phyloP scores from a whole-genome alignment of 2,113 vertebrate species.

The Leptobrachium ailaonicum region DNA sequence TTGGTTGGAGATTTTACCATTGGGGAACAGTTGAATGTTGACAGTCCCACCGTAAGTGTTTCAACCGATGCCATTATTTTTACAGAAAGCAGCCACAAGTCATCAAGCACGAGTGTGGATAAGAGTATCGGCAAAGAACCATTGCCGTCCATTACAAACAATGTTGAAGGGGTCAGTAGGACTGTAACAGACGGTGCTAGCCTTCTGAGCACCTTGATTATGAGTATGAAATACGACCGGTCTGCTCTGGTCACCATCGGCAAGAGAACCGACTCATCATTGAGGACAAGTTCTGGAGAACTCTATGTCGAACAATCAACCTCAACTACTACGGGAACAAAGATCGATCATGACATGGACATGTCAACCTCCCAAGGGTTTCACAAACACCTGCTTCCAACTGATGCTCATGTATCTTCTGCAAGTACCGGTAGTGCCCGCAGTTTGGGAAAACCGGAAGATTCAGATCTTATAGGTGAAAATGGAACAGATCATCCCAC shows the following conservation, averaged over 20 bases:
- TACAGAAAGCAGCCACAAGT: background rate
- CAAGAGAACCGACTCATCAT: background rate
- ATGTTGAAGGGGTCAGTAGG: background rate
- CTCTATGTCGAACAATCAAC: background rate
- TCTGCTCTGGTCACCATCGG: background rate
- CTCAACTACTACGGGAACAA: background rate
- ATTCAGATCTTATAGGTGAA: background rate
- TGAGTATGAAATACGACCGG: background rate
- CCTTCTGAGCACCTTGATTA: background rate
- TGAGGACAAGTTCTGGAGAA: background rate
- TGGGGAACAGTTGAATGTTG: background rate
- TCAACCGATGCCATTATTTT: background rate
- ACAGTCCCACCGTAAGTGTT: background rate
- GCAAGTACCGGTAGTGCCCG: background rate
- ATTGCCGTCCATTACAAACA: background rate
- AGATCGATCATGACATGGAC: too few species aligned
- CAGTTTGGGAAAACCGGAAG: background rate
- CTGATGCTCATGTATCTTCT: background rate
- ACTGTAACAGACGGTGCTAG: background rate
- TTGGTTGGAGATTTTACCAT: background rate
- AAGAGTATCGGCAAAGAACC: background rate
- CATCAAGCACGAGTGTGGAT: background rate
- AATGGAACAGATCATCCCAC: background rate
- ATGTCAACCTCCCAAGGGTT: background rate
- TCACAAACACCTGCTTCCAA: background rate